phyloP scores from a whole-genome alignment of 2,888 invertebrate species.

The Lasioglossum leucozonium region DNA sequence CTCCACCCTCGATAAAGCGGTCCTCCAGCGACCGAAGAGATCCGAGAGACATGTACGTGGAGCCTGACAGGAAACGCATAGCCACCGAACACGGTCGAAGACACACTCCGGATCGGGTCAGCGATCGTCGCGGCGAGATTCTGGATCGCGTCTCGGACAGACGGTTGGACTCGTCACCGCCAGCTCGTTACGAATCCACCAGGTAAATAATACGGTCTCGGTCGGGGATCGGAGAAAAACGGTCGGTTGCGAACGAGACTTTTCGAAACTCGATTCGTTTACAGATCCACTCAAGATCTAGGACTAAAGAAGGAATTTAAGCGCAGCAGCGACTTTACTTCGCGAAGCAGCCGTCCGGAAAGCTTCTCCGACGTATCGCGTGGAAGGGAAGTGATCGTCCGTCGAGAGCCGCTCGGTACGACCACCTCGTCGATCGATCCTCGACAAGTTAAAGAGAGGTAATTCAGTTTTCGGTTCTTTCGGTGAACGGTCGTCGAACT shows the following conservation, averaged over 20 bases:
- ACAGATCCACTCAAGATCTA: constrained; percentile 80
- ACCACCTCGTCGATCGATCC: constrained; percentile 80
- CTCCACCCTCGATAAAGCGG: constrained; percentile 79
- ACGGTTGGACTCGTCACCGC: constrained; percentile 78
- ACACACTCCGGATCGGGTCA: constrained; percentile 80
- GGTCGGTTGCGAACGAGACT: neutral
- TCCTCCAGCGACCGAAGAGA: constrained; percentile 81
- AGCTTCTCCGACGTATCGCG: constrained; percentile 80
- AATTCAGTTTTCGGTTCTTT: neutral
- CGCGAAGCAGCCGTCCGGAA: constrained; percentile 81
- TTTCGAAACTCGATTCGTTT: neutral
- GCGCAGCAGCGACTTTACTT: constrained; percentile 79
- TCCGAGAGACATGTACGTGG: constrained; percentile 80
- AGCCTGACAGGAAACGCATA: constrained; percentile 82
- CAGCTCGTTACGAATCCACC: constrained; percentile 81
- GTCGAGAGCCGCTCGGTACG: constrained; percentile 79
- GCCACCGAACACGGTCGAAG: constrained; percentile 79
- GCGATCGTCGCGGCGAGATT: constrained; percentile 80
- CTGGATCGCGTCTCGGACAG: constrained; percentile 81
- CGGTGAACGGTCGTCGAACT: no score
- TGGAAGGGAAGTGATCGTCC: constrained; percentile 82
- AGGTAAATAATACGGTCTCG: constrained; percentile 62
- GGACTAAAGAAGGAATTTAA: constrained; percentile 82
- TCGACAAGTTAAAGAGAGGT: constrained; percentile 83
- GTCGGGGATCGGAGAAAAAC: neutral